phyloP scores from a whole-genome alignment of 2,113 vertebrate genomes.

The Triplophysa rosa region DNA sequence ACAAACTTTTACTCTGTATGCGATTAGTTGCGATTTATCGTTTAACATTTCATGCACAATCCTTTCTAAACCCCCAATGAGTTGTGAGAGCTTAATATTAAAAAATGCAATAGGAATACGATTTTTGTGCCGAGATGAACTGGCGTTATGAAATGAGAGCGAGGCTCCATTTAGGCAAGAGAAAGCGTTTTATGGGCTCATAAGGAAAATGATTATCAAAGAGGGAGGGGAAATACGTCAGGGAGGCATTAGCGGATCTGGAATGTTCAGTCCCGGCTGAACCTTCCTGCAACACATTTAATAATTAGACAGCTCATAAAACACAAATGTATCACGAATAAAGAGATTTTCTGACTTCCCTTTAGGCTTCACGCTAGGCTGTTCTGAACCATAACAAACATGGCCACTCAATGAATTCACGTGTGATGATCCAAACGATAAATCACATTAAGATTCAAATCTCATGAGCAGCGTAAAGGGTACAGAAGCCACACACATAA shows the following conservation, averaged over 20 bases:
- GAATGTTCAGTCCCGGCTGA: constrained; percentile 73
- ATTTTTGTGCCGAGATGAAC: background rate
- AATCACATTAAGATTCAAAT: constrained; percentile 69
- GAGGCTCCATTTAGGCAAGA: constrained; percentile 16
- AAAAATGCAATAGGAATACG: background rate
- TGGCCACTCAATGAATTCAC: constrained; percentile 66
- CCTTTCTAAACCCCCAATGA: background rate
- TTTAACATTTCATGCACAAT: background rate
- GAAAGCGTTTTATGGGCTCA: constrained; percentile 71
- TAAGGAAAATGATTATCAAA: constrained; percentile 75
- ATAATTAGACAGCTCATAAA: constrained; percentile 79
- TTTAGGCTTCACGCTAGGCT: constrained; percentile 63
- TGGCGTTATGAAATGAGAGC: constrained; percentile 35
- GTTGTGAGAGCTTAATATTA: background rate
- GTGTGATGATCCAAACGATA: constrained; percentile 69
- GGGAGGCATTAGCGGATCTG: constrained; percentile 73
- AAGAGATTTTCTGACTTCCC: constrained; percentile 52
- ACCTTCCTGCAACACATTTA: constrained; percentile 69
- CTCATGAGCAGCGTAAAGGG: constrained; percentile 45
- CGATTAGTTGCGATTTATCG: no score
- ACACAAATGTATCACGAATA: constrained; percentile 56
- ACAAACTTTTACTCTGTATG: no score
- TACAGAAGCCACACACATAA: constrained; percentile 59
- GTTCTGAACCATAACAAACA: constrained; percentile 69
- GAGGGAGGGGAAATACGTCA: constrained; percentile 57